Percentiles rank a stretch among this genome's conserved stretches.
Conservation (phyloP, 2,113 vertebrate species). For the Chascanopsetta lugubris region DNA sequence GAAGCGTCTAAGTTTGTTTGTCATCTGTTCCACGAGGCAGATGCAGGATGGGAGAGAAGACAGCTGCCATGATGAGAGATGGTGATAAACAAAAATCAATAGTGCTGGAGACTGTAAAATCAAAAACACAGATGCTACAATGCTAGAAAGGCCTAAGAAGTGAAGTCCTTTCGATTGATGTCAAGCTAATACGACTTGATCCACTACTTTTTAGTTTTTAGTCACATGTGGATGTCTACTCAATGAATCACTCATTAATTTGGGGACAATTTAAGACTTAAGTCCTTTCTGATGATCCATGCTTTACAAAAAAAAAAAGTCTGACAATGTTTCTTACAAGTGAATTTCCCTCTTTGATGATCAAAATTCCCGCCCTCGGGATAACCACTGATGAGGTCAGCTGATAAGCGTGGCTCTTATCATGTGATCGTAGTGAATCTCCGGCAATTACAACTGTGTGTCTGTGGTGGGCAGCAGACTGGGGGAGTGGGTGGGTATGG, state of each 20-base stretch:
- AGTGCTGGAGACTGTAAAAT: not conserved
- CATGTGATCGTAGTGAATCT: constrained; percentile 30
- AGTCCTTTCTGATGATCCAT: too few relatives aligned
- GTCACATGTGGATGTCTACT: too few relatives aligned
- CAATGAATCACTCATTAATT: too few relatives aligned
- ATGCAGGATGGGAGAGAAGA: not conserved
- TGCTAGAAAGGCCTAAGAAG: too few relatives aligned
- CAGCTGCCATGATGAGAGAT: not conserved
- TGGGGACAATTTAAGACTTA: too few relatives aligned
- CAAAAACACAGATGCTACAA: too few relatives aligned
- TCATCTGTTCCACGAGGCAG: not conserved
- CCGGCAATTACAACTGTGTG: constrained; percentile 13
- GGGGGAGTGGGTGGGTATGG: too few relatives aligned
- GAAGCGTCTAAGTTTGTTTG: not conserved
- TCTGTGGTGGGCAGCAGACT: constrained; percentile 32
- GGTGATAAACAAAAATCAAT: not conserved
- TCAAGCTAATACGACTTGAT: too few relatives aligned
- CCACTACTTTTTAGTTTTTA: too few relatives aligned
- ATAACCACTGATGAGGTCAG: not conserved
- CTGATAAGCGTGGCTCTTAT: constrained; percentile 8
- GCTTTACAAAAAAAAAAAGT: too few relatives aligned
- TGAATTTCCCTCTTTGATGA: not conserved
- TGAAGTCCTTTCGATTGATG: too few relatives aligned
- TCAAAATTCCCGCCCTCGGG: not conserved
- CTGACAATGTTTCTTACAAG: not conserved